These are phyloP conservation scores for Myotis myotis DNA, from an alignment of 2,797 vertebrate genomes.

Conservation along the genomic window DNA sequence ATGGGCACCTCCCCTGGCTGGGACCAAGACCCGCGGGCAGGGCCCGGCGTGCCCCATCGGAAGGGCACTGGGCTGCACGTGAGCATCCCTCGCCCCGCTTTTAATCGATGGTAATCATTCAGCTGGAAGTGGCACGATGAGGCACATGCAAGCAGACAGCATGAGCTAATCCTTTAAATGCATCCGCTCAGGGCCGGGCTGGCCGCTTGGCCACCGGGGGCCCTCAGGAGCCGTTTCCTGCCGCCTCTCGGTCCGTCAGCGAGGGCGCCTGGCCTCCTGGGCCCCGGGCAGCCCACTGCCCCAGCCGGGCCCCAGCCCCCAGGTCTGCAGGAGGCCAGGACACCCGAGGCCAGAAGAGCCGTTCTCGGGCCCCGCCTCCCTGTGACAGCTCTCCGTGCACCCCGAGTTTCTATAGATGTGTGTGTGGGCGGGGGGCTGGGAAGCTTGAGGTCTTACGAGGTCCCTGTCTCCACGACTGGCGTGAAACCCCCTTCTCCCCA, in stretches of 20 bases:
- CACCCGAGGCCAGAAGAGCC: not conserved
- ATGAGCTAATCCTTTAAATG: slow-evolving; percentile 87
- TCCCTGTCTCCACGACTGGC: not conserved
- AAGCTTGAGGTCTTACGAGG: not conserved
- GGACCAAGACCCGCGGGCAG: slow-evolving; percentile 75
- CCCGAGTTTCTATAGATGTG: not conserved
- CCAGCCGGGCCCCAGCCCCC: rapidly evolving
- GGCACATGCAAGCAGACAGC: slow-evolving; percentile 85
- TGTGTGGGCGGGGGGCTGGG: not conserved
- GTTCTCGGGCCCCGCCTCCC: not conserved
- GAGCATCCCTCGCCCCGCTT: slow-evolving; percentile 80
- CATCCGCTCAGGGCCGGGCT: slow-evolving; percentile 76
- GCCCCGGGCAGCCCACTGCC: not conserved
- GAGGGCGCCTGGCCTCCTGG: not conserved
- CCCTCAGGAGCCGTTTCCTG: slow-evolving; percentile 25
- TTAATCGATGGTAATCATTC: slow-evolving; percentile 85
- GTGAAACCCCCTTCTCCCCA: not conserved
- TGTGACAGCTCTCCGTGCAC: rapidly evolving
- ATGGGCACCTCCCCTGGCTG: slow-evolving; percentile 67
- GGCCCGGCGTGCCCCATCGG: slow-evolving; percentile 71
- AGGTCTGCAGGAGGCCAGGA: not conserved
- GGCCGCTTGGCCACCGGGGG: slow-evolving; percentile 68
- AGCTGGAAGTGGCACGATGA: slow-evolving; percentile 83
- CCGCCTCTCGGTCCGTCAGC: not conserved
- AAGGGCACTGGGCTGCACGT: slow-evolving; percentile 80